Evolutionary conservation across 2,888 invertebrate species (phyloP), one percentile per base, ranked within the genome.

Genomic region (Synergus itoensis): DNA sequence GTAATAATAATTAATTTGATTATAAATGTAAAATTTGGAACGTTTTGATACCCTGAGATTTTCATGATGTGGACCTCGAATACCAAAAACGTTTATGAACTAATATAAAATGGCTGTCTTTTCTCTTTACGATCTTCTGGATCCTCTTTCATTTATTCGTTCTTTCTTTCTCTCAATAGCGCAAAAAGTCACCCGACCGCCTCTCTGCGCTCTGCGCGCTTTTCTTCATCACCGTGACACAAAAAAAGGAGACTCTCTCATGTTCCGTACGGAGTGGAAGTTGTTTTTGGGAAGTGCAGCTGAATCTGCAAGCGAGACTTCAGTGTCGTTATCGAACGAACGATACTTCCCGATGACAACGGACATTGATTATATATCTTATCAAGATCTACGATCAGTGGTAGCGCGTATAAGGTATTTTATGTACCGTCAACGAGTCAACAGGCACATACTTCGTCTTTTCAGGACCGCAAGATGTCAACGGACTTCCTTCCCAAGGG

Each of bases 311-410:
- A 73, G 73, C 48, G 69, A 62, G 76, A 76, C 9, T 60, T 76
- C 21, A 76, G 41, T 43, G 60, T 60, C 45, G 48, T 43, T 76
- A 76, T 62, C 21, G 62, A 62, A 60, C 62, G 60, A 18, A 76
- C 18, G 21, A 57, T 76, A 62, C 62, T 76, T 76, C 60, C 60
- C 76, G 62, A 76, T 76, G 43, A 76, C 76, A 76, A 76, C 62
- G 41, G 62, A 43, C 76, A 76, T 60, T 76, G 62, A 76, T 63
- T 76, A 43, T 76, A 76, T 76, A 76, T 76, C 76, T 76, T 76
- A 76, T 76, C 76, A 60, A 4, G 60, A 76, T 76, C 76, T 60
- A 53, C 76, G 53, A 62, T 76, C 76, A 60, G 60, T 62, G 43
- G 57, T 53, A 76, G 60, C 53, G 76, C 76, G 62, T 76, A 76